phyloP scores from a whole-genome alignment of 2,888 invertebrate species.

The Epicampocera succincta region DNA sequence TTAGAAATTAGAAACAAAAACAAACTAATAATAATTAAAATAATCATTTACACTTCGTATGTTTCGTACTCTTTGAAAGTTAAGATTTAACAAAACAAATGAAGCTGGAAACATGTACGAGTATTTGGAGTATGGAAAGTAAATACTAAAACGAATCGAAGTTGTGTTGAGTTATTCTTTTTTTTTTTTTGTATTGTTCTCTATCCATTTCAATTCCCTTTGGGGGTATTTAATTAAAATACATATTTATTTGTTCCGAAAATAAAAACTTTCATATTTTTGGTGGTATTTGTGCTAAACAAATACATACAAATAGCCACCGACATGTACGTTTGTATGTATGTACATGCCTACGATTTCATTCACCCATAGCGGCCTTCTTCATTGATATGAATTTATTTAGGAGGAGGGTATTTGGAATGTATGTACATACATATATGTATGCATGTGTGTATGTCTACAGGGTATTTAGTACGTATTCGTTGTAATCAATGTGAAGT shows the following conservation, averaged over 20 bases:
- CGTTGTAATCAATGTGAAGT: constrained; percentile 42
- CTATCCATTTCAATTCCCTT: constrained; percentile 34
- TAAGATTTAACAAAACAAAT: constrained; percentile 17
- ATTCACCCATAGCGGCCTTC: constrained; percentile 32
- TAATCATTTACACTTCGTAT: constrained; percentile 55
- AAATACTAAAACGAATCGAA: constrained; percentile 26
- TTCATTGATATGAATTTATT: constrained; percentile 21
- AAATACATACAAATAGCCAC: neutral
- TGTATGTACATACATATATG: neutral
- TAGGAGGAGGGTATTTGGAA: constrained; percentile 4
- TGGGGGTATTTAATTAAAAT: constrained; percentile 58
- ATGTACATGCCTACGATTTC: constrained; percentile 35
- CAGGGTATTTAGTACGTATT: no score
- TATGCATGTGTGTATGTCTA: neutral
- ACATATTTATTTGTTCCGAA: constrained; percentile 23
- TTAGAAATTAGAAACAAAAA: neutral
- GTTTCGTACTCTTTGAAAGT: constrained; percentile 29
- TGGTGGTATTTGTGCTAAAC: constrained; percentile 38
- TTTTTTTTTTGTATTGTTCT: constrained; percentile 16
- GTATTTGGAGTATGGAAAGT: neutral
- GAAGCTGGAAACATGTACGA: constrained; percentile 1
- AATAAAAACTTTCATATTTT: constrained; percentile 56
- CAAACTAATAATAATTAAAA: no score
- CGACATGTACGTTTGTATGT: neutral
- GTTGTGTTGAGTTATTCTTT: constrained; percentile 8